These are phyloP conservation scores for Idaea aversata DNA, from an alignment of 2,888 invertebrate genomes.

Conservation along the genomic window DNA sequence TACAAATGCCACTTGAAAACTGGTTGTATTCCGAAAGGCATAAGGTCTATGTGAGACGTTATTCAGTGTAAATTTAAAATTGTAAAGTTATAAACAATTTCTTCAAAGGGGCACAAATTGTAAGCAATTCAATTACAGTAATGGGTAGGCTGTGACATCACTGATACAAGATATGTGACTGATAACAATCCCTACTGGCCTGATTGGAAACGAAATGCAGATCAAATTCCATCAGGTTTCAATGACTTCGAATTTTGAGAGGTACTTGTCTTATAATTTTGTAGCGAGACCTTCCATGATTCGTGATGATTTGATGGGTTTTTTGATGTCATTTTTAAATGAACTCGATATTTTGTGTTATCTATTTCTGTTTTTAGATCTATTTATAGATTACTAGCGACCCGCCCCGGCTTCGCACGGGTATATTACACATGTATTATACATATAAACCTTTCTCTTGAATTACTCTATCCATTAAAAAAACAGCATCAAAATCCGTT, in stretches of 20 bases:
- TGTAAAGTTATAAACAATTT: slow-evolving; percentile 53
- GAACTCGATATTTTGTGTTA: no score
- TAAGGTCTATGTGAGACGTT: slow-evolving; percentile 15
- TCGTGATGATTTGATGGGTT: no score
- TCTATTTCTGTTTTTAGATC: no score
- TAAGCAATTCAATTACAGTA: slow-evolving; percentile 55
- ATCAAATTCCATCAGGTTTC: not conserved
- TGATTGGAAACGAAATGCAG: not conserved
- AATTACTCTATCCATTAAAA: no score
- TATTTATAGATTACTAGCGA: no score
- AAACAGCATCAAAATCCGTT: no score
- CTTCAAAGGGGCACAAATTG: slow-evolving; percentile 56
- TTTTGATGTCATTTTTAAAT: no score
- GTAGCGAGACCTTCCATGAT: not conserved
- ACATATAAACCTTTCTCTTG: no score
- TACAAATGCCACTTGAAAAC: slow-evolving; percentile 16
- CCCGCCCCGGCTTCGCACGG: no score
- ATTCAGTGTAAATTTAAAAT: slow-evolving; percentile 10
- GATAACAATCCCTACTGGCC: slow-evolving; percentile 8
- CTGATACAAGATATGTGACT: slow-evolving; percentile 16
- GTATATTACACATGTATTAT: no score
- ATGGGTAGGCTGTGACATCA: slow-evolving; percentile 40
- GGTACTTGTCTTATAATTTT: not conserved
- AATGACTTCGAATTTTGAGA: not conserved
- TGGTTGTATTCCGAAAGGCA: slow-evolving; percentile 8